These are phyloP conservation scores for Eulemur albifrons DNA, from an alignment of 2,797 vertebrate genomes.

Conservation along the genomic window DNA sequence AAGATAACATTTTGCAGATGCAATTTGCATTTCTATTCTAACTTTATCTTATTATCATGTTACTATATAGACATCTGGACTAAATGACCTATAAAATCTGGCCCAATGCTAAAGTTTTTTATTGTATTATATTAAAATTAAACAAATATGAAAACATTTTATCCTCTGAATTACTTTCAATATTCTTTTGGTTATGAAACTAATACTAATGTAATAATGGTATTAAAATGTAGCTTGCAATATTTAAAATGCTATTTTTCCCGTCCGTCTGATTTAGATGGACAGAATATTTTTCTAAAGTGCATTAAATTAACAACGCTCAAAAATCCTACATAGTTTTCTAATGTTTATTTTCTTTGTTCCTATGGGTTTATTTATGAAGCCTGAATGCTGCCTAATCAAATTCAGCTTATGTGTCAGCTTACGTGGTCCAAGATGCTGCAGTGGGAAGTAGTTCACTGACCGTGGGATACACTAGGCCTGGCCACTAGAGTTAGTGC, in stretches of 20 bases:
- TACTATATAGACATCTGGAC: not conserved
- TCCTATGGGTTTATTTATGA: not conserved
- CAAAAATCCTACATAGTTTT: not conserved
- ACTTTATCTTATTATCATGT: not conserved
- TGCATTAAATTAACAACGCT: not conserved
- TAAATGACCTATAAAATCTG: slow-evolving; percentile 17
- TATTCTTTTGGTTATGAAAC: not conserved
- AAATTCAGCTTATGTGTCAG: not conserved
- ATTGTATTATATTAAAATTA: not conserved
- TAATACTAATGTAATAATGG: not conserved
- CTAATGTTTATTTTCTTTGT: not conserved
- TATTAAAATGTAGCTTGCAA: not conserved
- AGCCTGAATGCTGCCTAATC: not conserved
- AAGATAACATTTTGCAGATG: slow-evolving; percentile 26
- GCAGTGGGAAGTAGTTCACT: not conserved
- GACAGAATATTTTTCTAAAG: not conserved
- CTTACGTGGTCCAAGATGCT: not conserved
- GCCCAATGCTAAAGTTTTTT: not conserved
- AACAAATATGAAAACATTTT: not conserved
- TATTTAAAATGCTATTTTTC: not conserved
- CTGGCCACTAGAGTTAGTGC: not conserved
- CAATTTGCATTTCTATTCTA: not conserved
- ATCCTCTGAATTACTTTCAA: not conserved
- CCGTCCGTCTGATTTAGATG: not conserved
- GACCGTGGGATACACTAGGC: not conserved